Evolutionary conservation across 2,113 vertebrate species (phyloP).

Genomic region (Narcine bancroftii): DNA sequence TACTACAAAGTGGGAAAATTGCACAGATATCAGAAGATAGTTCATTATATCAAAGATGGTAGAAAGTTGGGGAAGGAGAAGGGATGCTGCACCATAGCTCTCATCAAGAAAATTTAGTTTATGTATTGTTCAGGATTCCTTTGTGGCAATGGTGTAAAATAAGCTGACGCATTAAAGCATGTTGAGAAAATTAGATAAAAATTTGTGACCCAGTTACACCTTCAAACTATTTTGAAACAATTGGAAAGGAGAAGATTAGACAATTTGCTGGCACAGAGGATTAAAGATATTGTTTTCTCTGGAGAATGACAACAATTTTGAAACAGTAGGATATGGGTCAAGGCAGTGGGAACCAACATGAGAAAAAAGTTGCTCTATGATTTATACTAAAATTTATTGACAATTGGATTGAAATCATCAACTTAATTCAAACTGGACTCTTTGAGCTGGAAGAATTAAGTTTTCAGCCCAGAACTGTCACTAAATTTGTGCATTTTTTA

Average conservation of each 20-base stretch:
- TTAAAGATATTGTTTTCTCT: neutral
- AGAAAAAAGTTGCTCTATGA: neutral
- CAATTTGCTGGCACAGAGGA: neutral
- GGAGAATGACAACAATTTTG: neutral
- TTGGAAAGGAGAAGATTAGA: neutral
- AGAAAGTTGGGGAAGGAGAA: neutral
- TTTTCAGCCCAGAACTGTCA: neutral
- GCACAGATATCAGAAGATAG: neutral
- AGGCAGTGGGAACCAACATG: too few species aligned
- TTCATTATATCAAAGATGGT: neutral
- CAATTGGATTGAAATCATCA: neutral
- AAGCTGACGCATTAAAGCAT: neutral
- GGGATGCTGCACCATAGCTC: neutral
- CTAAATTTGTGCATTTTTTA: neutral
- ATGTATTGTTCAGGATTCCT: neutral
- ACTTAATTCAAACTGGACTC: neutral
- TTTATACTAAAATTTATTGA: neutral
- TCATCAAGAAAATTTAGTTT: neutral
- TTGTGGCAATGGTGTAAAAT: neutral
- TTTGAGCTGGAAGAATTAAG: neutral
- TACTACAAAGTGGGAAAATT: neutral
- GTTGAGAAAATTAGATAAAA: neutral
- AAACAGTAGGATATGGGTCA: neutral
- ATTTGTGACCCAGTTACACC: neutral
- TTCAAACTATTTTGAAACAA: neutral